Percentiles rank a stretch among this genome's conserved stretches.
Conservation (phyloP, 2,797 vertebrate genomes). For the Gadopsis bispinosus region DNA sequence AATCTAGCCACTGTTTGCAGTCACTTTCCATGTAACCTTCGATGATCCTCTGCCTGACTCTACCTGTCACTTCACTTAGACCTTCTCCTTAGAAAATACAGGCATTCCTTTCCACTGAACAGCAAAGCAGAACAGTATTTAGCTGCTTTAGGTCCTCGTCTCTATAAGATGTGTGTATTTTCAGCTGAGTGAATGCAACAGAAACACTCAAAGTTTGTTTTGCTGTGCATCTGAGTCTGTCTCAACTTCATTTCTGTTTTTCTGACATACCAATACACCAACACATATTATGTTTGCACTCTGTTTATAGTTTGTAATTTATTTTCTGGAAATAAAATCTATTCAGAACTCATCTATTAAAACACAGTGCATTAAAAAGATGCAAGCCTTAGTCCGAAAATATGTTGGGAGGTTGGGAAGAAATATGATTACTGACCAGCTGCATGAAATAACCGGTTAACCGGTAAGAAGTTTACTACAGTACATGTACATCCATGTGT, state of each 20-base stretch:
- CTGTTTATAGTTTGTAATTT: neutral
- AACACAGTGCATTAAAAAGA: neutral
- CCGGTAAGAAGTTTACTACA: neutral
- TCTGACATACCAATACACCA: neutral
- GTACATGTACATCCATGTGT: too few species aligned
- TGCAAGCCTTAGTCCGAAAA: neutral
- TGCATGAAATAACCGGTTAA: neutral
- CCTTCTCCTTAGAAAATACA: neutral
- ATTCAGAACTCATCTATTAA: neutral
- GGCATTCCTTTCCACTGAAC: neutral
- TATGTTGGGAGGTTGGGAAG: too few species aligned
- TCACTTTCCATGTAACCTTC: neutral
- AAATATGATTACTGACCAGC: neutral
- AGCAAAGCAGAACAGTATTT: constrained; percentile 8
- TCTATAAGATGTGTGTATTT: constrained; percentile 16
- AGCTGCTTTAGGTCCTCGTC: constrained; percentile 20
- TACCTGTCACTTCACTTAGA: constrained; percentile 13
- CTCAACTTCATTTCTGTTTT: neutral
- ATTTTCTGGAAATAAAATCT: neutral
- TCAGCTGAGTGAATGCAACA: constrained; percentile 20
- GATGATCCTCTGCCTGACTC: neutral
- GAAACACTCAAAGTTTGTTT: constrained; percentile 11
- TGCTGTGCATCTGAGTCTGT: neutral
- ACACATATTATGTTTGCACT: neutral
- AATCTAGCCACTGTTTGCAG: neutral